These are phyloP conservation scores for Eospalax fontanierii DNA, from an alignment of 2,797 vertebrate species.

Conservation along the genomic window DNA sequence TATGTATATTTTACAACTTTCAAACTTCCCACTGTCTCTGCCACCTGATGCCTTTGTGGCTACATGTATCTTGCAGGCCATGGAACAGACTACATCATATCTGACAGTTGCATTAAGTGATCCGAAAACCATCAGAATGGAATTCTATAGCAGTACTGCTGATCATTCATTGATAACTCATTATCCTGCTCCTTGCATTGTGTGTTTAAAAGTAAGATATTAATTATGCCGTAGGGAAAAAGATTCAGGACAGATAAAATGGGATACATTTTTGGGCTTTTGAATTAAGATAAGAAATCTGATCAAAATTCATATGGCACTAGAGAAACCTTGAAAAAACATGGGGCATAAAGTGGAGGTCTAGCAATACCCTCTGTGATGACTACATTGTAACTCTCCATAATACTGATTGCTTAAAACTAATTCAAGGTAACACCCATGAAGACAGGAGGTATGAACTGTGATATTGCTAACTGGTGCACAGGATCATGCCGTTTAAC, in stretches of 20 bases:
- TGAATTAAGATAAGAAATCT: neutral
- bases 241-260: neutral
- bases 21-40: neutral
- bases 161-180: neutral
- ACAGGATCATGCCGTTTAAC: too few relatives aligned
- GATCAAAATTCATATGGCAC: neutral
- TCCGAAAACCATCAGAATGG: neutral
- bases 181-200: neutral
- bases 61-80: neutral
- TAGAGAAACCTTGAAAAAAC: neutral
- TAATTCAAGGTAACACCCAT: neutral
- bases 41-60: neutral
- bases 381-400: neutral
- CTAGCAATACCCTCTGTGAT: neutral
- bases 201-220: neutral
- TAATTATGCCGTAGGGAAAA: constrained; percentile 11
- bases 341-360: neutral
- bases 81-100: too few relatives aligned
- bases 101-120: neutral
- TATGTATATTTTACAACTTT: neutral
- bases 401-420: neutral
- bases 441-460: neutral
- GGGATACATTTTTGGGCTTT: neutral
- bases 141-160: neutral
- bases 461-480: neutral